phyloP scores from a whole-genome alignment of 2,888 invertebrate species.

The Gisinianus flammeolus region DNA sequence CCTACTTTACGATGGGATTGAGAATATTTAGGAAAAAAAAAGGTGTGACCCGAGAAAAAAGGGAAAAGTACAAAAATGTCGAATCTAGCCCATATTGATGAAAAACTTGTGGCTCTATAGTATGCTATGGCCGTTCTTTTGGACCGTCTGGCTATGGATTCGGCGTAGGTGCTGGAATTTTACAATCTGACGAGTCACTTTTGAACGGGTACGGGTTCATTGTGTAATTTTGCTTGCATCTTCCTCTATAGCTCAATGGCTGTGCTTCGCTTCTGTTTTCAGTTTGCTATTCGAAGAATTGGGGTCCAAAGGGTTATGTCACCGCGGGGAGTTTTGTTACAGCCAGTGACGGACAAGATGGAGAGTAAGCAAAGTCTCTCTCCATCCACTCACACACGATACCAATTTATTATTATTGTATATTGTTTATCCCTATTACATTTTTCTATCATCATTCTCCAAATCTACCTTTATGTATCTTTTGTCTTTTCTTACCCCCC shows the following conservation, averaged over 20 bases:
- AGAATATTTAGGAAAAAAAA: no score
- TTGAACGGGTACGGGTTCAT: slow-evolving; percentile 79
- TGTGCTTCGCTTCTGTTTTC: slow-evolving; percentile 59
- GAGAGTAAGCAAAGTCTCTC: slow-evolving; percentile 47
- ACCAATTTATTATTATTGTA: not conserved
- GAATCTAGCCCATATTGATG: no score
- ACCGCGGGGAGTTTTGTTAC: slow-evolving; percentile 96
- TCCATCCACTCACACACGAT: slow-evolving; percentile 2
- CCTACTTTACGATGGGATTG: no score
- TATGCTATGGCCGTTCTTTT: slow-evolving; percentile 96
- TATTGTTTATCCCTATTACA: not conserved
- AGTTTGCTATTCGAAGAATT: slow-evolving; percentile 97
- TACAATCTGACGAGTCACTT: slow-evolving; percentile 82
- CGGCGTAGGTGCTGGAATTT: slow-evolving; percentile 93
- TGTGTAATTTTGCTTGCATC: not conserved
- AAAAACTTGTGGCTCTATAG: no score
- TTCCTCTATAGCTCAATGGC: slow-evolving; percentile 45
- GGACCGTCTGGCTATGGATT: slow-evolving; percentile 98
- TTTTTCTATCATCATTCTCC: slow-evolving; percentile 16
- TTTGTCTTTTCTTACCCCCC: not conserved
- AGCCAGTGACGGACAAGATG: slow-evolving; percentile 77
- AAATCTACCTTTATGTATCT: not conserved
- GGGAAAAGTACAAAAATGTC: no score
- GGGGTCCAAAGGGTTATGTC: slow-evolving; percentile 96
- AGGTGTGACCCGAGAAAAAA: no score